Evolutionary conservation across 2,888 invertebrate genomes (phyloP), one percentile per base, ranked within the genome.

Genomic region (Agrotis clavis): DNA sequence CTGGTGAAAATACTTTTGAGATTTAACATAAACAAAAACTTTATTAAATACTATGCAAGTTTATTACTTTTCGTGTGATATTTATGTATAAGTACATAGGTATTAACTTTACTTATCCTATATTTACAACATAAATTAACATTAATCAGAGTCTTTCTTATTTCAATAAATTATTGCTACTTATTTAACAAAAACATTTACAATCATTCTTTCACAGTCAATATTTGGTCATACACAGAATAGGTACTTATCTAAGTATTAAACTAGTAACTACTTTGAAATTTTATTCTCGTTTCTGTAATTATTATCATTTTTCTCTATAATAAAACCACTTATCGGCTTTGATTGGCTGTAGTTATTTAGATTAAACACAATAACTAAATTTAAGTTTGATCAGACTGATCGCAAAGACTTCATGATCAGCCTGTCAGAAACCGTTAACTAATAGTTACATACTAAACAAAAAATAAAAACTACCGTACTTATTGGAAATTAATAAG

Each of bases 41-140:
- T 76, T n/a, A 63, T 62, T 74, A 74, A 67, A 74, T 67, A 67
- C 30, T 16, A 63, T 57, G 61, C 61, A 51, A 21, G n/a, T 74
- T 68, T 75, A 74, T 74, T 62, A 0, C 53, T 68, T 57, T 68
- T 68, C 18, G 53, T 53, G 41, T 62, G 25, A 57, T 67, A 25
- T 19, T 57, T 25, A 51, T 25, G 25, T 74, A 25, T 51, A 61
- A 47, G 47, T 68, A 57, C 35, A 21, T 35, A 25, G 19, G 25
- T 50, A 47, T 41, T 51, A 13, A 25, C 25, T 19, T 47, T 13
- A 16, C 35, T 76, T 59, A 76, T 59, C 19, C 57, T 62, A 75
- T 74, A 75, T 75, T 59, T 75, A 75, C 74, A 75, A 62, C n/a
- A 41, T 53, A 41, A 57, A 57, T 35, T n/a, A 64, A 48, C 9